Evolutionary conservation across 2,888 invertebrate genomes (phyloP), one percentile per base, ranked within the genome.

Genomic region (Cataglyphis cursor): DNA sequence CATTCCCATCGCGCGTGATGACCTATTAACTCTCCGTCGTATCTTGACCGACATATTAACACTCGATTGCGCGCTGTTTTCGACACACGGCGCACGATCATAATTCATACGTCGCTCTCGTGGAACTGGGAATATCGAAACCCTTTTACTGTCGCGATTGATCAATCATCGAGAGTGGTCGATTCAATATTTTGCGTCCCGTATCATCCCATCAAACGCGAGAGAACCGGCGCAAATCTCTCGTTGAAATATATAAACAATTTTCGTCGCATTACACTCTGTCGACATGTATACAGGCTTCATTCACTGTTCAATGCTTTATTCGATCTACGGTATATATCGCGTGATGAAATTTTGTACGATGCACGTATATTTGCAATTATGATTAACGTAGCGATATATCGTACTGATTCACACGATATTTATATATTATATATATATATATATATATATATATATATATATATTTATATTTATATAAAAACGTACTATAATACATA

Each of bases 201-300:
- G 59, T 12, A 9, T 12, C 38, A 51, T 72, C 18, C 31, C 41
- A 24, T 66, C 41, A 24, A 3, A 15, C 24, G n/a, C 9, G 73
- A 61, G n/a, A 48, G 44, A 18, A 48, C 35, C 65, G 57, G n/a
- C 28, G 24, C 57, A 18, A 65, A 48, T 48, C 24, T 61, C 73
- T 74, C 73, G n/a, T 54, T n/a, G 54, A 54, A 70, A 76, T 70
- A 76, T 70, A 76, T 76, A 54, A 76, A 76, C 76, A 70, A 76
- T 68, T 70, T 54, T 54, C 51, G 38, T 21, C 24, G 12, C 70
- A 48, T 65, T 64, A 48, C 21, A 15, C 6, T 28, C 28, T 31
- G 15, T 24, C 74, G 65, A 24, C 44, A 12, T 38, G n/a, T 51
- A n/a, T 8, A 51, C 24, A 15, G 28, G 28, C 54, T 76, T 54